Evolutionary conservation across 2,888 invertebrate species (phyloP).

Genomic region (Patella depressa): DNA sequence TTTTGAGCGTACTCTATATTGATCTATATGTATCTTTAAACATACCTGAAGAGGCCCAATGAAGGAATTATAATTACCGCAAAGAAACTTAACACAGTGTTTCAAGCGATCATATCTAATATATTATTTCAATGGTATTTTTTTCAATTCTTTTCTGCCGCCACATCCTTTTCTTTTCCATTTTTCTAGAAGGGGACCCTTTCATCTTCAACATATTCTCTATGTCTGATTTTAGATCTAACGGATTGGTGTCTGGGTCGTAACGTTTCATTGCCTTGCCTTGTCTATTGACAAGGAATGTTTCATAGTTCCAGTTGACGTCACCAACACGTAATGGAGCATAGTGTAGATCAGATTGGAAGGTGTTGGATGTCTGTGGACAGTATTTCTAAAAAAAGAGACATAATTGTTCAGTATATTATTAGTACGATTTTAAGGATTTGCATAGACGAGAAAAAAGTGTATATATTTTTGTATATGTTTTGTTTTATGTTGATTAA

Average conservation of each 20-base stretch:
- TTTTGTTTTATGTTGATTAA: too few species aligned
- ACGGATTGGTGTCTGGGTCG: slow-evolving; percentile 30
- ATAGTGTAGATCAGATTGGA: slow-evolving; percentile 46
- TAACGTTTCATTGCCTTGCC: slow-evolving; percentile 37
- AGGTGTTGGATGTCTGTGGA: slow-evolving; percentile 45
- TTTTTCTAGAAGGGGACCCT: neutral
- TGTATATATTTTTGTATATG: too few species aligned
- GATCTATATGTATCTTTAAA: too few species aligned
- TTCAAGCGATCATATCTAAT: too few species aligned
- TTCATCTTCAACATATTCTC: slow-evolving; percentile 1
- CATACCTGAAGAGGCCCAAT: too few species aligned
- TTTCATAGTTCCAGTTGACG: slow-evolving; percentile 61
- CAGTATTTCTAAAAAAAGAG: slow-evolving; percentile 44
- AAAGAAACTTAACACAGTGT: too few species aligned
- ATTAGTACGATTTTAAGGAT: too few species aligned
- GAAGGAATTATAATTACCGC: too few species aligned
- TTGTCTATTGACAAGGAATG: slow-evolving; percentile 48
- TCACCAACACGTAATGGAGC: slow-evolving; percentile 48
- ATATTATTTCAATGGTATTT: too few species aligned
- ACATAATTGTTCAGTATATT: neutral
- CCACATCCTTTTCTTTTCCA: too few species aligned
- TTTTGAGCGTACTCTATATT: neutral
- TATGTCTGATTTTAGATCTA: slow-evolving; percentile 4
- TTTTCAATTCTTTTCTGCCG: too few species aligned
- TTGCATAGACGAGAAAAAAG: too few species aligned